Conservation (phyloP, 37 sponge, comb jelly and placozoan genomes). For the Lycopodina hypogea region DNA sequence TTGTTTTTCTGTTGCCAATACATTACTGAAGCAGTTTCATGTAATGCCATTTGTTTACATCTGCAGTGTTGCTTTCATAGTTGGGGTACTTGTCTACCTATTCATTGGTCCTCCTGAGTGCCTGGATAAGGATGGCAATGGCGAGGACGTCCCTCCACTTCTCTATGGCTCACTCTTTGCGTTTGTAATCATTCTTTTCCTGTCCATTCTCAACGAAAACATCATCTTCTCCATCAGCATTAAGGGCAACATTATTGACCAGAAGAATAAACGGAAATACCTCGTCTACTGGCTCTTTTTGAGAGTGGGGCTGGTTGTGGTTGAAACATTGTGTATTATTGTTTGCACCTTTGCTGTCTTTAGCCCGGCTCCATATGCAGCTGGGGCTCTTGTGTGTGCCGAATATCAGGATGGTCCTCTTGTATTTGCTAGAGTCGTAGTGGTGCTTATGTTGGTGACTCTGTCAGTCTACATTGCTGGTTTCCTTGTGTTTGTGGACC, state of each 20-base stretch:
- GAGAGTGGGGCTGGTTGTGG: background rate
- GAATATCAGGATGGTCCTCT: slow-evolving; percentile 29
- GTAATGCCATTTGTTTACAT: too few relatives aligned
- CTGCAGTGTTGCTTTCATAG: slow-evolving; percentile 1
- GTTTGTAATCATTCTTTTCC: background rate
- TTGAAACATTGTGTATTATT: slow-evolving; percentile 1
- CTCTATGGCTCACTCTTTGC: slow-evolving; percentile 30
- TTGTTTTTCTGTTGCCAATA: too few relatives aligned
- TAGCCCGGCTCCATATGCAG: background rate
- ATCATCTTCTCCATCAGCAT: slow-evolving; percentile 18
- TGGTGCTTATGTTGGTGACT: background rate
- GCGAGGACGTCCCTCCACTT: slow-evolving; percentile 14
- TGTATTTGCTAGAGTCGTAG: slow-evolving; percentile 15
- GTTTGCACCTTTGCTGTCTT: slow-evolving; percentile 11
- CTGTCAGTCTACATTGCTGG: background rate
- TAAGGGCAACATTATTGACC: slow-evolving; percentile 10
- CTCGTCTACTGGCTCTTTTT: background rate
- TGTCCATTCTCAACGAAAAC: slow-evolving; percentile 2
- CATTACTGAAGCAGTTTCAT: too few relatives aligned
- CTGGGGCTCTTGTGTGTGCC: slow-evolving; percentile 5
- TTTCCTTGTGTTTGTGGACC: slow-evolving; percentile 11
- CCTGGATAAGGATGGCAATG: background rate
- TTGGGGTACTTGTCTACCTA: slow-evolving; percentile 27
- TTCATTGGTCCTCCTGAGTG: slow-evolving; percentile 17
- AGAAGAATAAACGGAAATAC: background rate